Percentiles rank a stretch among this genome's conserved stretches.
These are phyloP conservation scores for Salpingus planirostris DNA, from an alignment of 2,888 invertebrate genomes.

Conservation along the genomic window DNA sequence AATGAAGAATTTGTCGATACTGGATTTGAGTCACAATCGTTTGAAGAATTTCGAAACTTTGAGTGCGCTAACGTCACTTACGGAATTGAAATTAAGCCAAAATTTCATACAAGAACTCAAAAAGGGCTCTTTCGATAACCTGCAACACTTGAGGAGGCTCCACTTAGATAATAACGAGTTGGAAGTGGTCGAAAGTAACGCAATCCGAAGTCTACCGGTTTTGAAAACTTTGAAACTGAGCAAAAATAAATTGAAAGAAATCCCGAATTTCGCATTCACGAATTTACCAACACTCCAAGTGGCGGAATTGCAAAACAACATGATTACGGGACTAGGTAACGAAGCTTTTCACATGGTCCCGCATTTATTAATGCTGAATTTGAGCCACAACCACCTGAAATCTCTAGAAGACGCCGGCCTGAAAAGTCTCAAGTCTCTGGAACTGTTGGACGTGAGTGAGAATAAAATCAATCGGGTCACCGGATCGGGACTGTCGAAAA, in stretches of 20 bases:
- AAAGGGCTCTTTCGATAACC: constrained; percentile 61
- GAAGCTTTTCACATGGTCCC: constrained; percentile 72
- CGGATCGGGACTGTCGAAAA: constrained; percentile 56
- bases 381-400: constrained; percentile 71
- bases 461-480: constrained; percentile 63
- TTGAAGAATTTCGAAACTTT: constrained; percentile 61
- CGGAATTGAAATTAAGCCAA: constrained; percentile 62
- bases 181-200: constrained; percentile 61
- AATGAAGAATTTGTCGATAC: constrained; percentile 56
- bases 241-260: constrained; percentile 62
- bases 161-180: constrained; percentile 78
- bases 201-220: constrained; percentile 60
- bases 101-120: constrained; percentile 65
- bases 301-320: constrained; percentile 73
- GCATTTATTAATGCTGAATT: constrained; percentile 69
- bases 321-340: constrained; percentile 60
- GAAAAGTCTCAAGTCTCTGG: constrained; percentile 63
- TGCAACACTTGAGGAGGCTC: constrained; percentile 62
- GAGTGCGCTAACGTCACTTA: constrained; percentile 58
- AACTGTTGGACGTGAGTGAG: constrained; percentile 76
- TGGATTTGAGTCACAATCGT: constrained; percentile 73
- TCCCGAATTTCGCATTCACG: constrained; percentile 67
- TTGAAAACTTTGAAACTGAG: constrained; percentile 52
- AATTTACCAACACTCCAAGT: constrained; percentile 65
- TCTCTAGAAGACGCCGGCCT: constrained; percentile 69